Percentiles rank a stretch among this genome's conserved stretches.
phyloP scores from a whole-genome alignment of 2,113 vertebrate genomes.

The Lipophrys pholis region DNA sequence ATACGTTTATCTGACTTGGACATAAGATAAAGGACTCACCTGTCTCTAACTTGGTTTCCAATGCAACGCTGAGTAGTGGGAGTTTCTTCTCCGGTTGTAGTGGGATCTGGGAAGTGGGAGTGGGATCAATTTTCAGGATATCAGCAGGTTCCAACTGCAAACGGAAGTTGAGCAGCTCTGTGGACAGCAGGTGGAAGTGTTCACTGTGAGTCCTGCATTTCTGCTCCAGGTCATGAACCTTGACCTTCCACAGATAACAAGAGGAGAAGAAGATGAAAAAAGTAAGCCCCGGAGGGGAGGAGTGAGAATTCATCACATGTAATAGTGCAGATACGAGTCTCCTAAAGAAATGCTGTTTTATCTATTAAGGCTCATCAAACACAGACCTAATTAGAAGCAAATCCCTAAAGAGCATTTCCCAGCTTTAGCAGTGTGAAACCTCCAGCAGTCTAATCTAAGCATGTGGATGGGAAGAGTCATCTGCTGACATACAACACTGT shows the following conservation, averaged over 20 bases:
- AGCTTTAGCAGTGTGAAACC: constrained; percentile 30
- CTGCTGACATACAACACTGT: constrained; percentile 39
- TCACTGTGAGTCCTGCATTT: constrained; percentile 92
- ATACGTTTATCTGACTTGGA: not conserved
- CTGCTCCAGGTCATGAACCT: constrained; percentile 91
- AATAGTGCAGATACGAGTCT: constrained; percentile 3
- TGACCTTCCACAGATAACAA: constrained; percentile 82
- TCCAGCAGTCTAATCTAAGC: constrained; percentile 40
- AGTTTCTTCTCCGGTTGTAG: constrained; percentile 73
- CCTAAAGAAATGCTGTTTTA: constrained; percentile 15
- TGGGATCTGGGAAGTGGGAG: constrained; percentile 51
- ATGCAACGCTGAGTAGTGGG: constrained; percentile 78
- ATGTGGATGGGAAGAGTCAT: constrained; percentile 21
- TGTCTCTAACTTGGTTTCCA: constrained; percentile 73
- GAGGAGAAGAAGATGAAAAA: constrained; percentile 1
- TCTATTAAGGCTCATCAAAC: constrained; percentile 39
- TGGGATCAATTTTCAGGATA: constrained; percentile 67
- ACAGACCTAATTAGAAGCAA: constrained; percentile 39
- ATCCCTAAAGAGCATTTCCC: constrained; percentile 41
- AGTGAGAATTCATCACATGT: constrained; percentile 21
- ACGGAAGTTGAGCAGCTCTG: constrained; percentile 88
- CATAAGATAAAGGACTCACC: constrained; percentile 46
- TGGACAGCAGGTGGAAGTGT: constrained; percentile 89
- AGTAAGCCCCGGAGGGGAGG: not conserved
- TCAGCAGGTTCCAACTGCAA: constrained; percentile 85